These are phyloP conservation scores for Halcyon malimbica DNA, from an alignment of 2,113 vertebrate genomes.

Conservation along the genomic window DNA sequence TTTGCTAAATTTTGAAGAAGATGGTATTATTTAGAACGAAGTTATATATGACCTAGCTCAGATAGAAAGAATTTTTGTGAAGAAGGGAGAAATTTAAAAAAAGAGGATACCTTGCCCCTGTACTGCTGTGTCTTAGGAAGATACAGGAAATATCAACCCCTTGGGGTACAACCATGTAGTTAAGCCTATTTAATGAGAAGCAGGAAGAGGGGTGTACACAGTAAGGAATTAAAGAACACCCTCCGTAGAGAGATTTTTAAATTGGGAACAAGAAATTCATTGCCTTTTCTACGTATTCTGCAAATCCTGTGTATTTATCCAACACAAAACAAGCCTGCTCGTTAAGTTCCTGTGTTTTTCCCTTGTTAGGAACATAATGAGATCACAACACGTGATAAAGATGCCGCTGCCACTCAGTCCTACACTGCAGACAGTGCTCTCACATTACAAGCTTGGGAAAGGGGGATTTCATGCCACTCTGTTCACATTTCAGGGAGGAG, in stretches of 20 bases:
- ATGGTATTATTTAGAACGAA: neutral
- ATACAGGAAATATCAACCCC: neutral
- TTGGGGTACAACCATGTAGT: neutral
- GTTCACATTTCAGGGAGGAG: neutral
- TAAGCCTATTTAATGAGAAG: neutral
- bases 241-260: neutral
- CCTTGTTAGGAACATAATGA: neutral
- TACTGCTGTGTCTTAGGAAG: neutral
- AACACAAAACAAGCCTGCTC: neutral
- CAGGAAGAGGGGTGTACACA: neutral
- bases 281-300: neutral
- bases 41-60: neutral
- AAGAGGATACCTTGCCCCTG: neutral
- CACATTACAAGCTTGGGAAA: neutral
- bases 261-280: neutral
- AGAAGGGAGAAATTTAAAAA: neutral
- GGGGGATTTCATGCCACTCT: neutral
- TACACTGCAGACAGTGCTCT: neutral
- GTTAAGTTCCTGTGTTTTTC: neutral
- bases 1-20: neutral
- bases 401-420: neutral
- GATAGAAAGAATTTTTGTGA: neutral
- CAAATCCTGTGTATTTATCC: neutral
- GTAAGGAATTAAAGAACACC: neutral
- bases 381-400: neutral